A percentile compares a stretch with the other conserved stretches of the same genome.
Evolutionary conservation across 2,113 vertebrate genomes (phyloP).

Genomic region (Calidris pygmaea): DNA sequence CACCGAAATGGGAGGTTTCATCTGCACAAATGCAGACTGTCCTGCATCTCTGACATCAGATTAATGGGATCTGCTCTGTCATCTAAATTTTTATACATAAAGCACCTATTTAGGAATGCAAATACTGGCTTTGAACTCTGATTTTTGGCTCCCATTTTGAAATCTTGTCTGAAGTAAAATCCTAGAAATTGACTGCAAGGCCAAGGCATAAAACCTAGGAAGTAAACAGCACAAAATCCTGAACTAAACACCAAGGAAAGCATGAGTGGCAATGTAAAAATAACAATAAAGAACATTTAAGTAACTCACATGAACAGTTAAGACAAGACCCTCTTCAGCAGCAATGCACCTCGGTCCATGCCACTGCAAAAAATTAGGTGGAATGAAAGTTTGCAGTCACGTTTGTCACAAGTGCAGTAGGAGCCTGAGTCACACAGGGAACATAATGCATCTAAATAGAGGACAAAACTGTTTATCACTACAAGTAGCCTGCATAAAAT

Average conservation of each 20-base stretch:
- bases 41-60: not conserved
- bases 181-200: not conserved
- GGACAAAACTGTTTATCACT: not conserved
- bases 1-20: not conserved
- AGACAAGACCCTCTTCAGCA: not conserved
- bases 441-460: not conserved
- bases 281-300: not conserved
- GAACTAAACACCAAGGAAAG: not conserved
- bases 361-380: not conserved
- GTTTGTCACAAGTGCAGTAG: not conserved
- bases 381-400: not conserved
- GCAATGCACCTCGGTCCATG: not conserved
- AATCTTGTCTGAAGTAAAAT: not conserved
- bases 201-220: not conserved
- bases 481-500: not conserved
- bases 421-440: not conserved
- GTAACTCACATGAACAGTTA: not conserved
- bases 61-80: not conserved
- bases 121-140: not conserved
- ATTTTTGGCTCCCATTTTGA: not conserved
- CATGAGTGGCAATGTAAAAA: not conserved
- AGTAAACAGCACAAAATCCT: slow-evolving; percentile 1
- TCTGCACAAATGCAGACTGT: not conserved
- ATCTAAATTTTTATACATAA: not conserved
- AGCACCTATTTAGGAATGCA: not conserved